Evolutionary conservation across 1,140 invertebrate genomes (phyloP).

Genomic region (Littorina saxatilis): DNA sequence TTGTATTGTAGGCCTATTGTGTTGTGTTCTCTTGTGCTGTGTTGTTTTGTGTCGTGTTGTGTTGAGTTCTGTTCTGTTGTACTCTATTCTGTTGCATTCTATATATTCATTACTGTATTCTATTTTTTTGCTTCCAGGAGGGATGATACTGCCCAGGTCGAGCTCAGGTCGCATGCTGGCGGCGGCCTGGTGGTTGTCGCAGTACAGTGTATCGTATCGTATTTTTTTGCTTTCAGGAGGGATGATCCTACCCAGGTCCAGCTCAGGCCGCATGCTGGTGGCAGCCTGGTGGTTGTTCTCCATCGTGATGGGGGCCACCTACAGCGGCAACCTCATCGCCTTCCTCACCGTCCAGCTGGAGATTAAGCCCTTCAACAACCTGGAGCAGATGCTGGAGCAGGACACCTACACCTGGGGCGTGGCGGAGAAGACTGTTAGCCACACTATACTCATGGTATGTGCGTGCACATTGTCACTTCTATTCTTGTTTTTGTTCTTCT

Average conservation of each 20-base stretch:
- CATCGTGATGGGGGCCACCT: constrained; percentile 92
- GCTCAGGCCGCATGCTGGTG: constrained; percentile 79
- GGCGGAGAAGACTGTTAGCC: constrained; percentile 38
- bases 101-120: too few relatives aligned
- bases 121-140: constrained; percentile 83
- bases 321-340: constrained; percentile 94
- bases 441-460: constrained; percentile 47
- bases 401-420: constrained; percentile 52
- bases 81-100: too few relatives aligned
- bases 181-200: constrained; percentile 94
- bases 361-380: constrained; percentile 50
- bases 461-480: too few relatives aligned
- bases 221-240: constrained; percentile 81
- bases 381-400: constrained; percentile 46
- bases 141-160: constrained; percentile 48
- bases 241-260: constrained; percentile 45
- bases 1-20: too few relatives aligned
- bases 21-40: too few relatives aligned
- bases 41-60: too few relatives aligned
- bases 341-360: constrained; percentile 87
- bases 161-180: constrained; percentile 79
- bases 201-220: too few relatives aligned
- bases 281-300: constrained; percentile 96
- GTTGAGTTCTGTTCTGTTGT: too few relatives aligned
- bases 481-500: not conserved